Conservation (phyloP, 37 sponge, comb jelly and placozoan species). For the Dysidea cf. avara region DNA sequence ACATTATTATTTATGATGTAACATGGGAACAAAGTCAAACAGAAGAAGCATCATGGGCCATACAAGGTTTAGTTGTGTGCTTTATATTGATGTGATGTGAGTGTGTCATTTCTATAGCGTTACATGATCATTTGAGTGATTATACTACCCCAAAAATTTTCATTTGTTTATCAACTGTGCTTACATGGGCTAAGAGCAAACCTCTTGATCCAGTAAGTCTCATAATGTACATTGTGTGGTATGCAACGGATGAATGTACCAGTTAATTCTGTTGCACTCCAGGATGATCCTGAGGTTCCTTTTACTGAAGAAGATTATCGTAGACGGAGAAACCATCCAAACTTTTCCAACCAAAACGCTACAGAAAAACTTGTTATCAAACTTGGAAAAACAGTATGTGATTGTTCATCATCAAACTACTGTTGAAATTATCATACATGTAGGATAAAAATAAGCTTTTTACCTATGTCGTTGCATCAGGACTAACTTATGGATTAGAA, state of each 20-base stretch:
- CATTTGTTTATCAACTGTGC: constrained; percentile 81
- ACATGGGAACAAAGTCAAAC: constrained; percentile 39
- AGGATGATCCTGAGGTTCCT: constrained; percentile 95
- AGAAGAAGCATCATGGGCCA: constrained; percentile 76
- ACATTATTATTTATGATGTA: constrained; percentile 85
- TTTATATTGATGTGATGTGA: too few species aligned
- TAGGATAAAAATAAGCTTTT: constrained; percentile 85
- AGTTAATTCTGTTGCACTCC: not conserved
- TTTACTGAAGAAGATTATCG: constrained; percentile 98
- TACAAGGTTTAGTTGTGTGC: too few species aligned
- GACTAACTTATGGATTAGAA: constrained; percentile 84
- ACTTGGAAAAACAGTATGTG: constrained; percentile 87
- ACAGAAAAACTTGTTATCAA: constrained; percentile 90
- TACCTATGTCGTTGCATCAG: constrained; percentile 87
- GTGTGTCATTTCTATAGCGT: too few species aligned
- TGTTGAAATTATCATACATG: not conserved
- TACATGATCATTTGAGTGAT: constrained; percentile 74
- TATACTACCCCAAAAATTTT: constrained; percentile 80
- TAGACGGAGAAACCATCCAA: constrained; percentile 86
- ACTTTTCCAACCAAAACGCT: constrained; percentile 80
- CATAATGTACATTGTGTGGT: not conserved
- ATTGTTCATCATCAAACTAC: not conserved
- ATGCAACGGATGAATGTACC: not conserved
- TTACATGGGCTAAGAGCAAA: constrained; percentile 95
- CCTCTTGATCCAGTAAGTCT: constrained; percentile 84